These are phyloP conservation scores for Clitarchus hookeri DNA, from an alignment of 2,888 invertebrate genomes.

Conservation along the genomic window DNA sequence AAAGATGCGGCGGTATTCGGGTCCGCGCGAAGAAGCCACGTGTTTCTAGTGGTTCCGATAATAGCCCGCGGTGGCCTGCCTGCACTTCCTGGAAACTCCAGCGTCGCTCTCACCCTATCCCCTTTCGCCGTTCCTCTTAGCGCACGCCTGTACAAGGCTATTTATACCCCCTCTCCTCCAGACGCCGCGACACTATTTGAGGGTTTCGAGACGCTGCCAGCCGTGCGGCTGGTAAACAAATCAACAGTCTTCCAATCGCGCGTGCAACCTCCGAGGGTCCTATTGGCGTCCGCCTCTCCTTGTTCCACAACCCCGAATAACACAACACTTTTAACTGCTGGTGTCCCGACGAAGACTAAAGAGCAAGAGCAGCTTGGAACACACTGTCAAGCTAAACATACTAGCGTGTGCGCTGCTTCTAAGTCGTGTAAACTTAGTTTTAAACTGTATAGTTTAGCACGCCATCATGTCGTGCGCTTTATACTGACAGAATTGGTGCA, in stretches of 20 bases:
- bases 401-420: too few species aligned
- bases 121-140: neutral
- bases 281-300: too few species aligned
- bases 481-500: too few species aligned
- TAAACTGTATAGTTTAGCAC: too few species aligned
- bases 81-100: slow-evolving; percentile 9
- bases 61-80: neutral
- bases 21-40: neutral
- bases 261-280: neutral
- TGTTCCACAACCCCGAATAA: too few species aligned
- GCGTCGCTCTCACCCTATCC: neutral
- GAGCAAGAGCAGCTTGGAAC: too few species aligned
- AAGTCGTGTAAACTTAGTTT: too few species aligned
- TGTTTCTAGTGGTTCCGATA: neutral
- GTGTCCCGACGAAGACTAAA: too few species aligned
- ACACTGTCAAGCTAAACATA: too few species aligned
- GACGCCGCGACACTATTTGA: neutral
- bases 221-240: neutral
- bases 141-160: too few species aligned
- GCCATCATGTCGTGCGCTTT: too few species aligned
- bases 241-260: neutral
- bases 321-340: too few species aligned
- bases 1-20: neutral
- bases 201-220: neutral
- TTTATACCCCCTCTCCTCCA: neutral